Base-by-base conservation (phyloP, 2,888 invertebrate species). In the Agrotis clavis region DNA sequence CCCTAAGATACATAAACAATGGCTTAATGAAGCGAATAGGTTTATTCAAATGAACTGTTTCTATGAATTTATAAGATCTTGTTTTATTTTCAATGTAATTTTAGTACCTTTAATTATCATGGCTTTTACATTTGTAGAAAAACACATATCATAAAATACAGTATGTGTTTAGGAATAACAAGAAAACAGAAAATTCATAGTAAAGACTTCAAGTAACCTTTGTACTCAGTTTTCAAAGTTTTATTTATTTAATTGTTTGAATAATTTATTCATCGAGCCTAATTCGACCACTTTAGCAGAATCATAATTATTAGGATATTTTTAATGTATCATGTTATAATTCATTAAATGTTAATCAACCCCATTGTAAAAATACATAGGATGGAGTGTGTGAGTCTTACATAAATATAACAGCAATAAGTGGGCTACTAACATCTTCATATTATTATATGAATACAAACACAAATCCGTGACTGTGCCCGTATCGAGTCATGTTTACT, bases 1-100 rank as follows among this genome's bases (percentile, higher is more conserved):
- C n/a, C n/a, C n/a, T n/a, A n/a, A n/a, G n/a, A n/a, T n/a, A 74
- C 79, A 79, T 80, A 79, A 82, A 50, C 63, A 79, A 82, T 50
- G 60, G 45, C 30, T 67, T 62, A 74, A 64, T 80, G 74, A 79
- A 79, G 69, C 74, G 79, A 64, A 67, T 60, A 63, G 41, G 51
- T 70, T 62, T 61, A 64, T 81, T 81, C 53, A 56, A 60, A 71
- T 78, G 19, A 54, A 47, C 63, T 18, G 59, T 35, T 64, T 79
- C 59, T 45, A 60, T 60, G 59, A 76, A 79, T 79, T 45, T 14
- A 30, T 63, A 21, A 73, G 21, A 50, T 45, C 41, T 45, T 21
- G 70, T 30, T 59, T 68, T 68, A 57, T 77, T 19, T n/a, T 13
- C 35, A n/a, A 57, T 57, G 57, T 57, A n/a, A n/a, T 35, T n/a